phyloP scores from a whole-genome alignment of 2,888 invertebrate species.

The Rhagium mordax region DNA sequence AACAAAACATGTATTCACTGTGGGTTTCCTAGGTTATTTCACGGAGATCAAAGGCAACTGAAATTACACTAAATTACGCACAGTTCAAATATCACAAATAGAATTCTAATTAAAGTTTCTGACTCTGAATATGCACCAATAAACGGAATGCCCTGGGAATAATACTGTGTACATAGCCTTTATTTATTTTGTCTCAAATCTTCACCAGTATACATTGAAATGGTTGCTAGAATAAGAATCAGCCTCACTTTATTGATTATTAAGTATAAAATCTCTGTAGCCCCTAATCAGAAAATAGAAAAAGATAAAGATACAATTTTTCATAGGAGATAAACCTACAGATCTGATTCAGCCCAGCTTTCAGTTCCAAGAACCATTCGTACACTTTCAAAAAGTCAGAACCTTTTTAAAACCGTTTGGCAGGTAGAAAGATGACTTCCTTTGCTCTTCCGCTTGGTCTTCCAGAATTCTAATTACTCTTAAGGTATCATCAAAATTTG shows the following conservation, averaged over 20 bases:
- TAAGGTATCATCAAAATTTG: too few species aligned
- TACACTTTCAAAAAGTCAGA: too few species aligned
- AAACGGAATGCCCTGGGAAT: not conserved
- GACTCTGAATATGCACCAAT: not conserved
- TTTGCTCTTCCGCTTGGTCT: too few species aligned
- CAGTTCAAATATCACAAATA: not conserved
- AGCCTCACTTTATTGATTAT: not conserved
- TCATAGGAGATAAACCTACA: too few species aligned
- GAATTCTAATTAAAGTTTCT: slow-evolving; percentile 7
- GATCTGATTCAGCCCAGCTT: too few species aligned
- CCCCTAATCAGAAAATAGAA: too few species aligned
- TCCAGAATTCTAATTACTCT: too few species aligned
- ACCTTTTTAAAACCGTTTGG: too few species aligned
- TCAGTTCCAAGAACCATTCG: too few species aligned
- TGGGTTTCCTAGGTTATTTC: not conserved
- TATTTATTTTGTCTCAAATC: not conserved
- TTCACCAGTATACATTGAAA: not conserved
- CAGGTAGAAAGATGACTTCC: too few species aligned
- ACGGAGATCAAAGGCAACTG: not conserved
- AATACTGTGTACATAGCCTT: not conserved
- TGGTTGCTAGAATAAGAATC: not conserved
- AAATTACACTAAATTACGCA: not conserved
- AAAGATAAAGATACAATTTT: too few species aligned
- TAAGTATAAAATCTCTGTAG: too few species aligned
- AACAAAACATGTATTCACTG: not conserved